Evolutionary conservation across 2,888 invertebrate genomes (phyloP), one percentile per base, ranked within the genome.

Genomic region (Prenolepis imparis): DNA sequence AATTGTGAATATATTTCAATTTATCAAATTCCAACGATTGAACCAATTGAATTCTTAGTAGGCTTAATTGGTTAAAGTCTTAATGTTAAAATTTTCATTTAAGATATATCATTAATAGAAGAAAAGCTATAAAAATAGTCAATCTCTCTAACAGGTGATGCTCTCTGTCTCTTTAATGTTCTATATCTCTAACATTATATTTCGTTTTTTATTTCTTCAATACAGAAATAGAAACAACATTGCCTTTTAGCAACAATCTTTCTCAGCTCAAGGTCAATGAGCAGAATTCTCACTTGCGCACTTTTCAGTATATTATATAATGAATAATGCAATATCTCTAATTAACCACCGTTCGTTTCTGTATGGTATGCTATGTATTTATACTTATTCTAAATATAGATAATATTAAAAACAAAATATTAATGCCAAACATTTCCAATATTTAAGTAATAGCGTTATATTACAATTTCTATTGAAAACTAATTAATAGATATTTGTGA

Each of bases 291-390:
- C n/a, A 52, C n/a, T 48, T 8, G 2, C 18, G 18, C 18, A 18
- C n/a, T 5, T 52, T 52, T 18, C 6, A 52, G 6, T 52, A 52
- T 52, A 8, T 8, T 52, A 52, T 8, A 52, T 52, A 2, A 28
- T 28, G n/a, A 18, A n/a, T 18, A 48, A 4, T 48, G 48, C 8
- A 48, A 52, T 48, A n/a, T 85, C 74, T 75, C 59, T 83, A 86
- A 85, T 88, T 86, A 85, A 87, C 66, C 84, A 36, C 57, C 75
- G 12, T n/a, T 32, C 28, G 80, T 77, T 86, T 82, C 72, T 86
- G 41, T 84, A 86, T 85, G 78, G 80, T 61, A 48, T 63, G 70
- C 84, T 86, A 82, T 87, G 28, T 86, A 86, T 87, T 28, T 28
- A 28, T 28, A 28, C 28, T 28, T n/a, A n/a, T n/a, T 28, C 28